Conservation (phyloP, 2,113 vertebrate genomes). For the Maccullochella peelii region DNA sequence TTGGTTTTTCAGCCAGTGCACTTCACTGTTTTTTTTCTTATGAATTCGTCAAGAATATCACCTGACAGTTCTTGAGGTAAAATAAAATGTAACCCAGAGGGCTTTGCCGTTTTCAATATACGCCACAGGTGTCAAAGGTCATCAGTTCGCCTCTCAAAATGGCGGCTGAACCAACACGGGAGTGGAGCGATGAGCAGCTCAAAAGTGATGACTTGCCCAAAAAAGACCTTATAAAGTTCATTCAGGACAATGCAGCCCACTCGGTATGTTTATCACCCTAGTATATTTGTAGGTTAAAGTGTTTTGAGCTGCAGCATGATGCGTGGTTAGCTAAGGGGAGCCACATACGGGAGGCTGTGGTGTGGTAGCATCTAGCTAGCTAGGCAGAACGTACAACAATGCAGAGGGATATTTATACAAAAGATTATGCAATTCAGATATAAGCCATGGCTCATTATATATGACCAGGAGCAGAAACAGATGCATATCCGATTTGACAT, state of each 20-base stretch:
- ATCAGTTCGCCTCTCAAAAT: slow-evolving; percentile 78
- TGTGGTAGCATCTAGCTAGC: not conserved
- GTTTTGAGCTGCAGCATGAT: slow-evolving; percentile 4
- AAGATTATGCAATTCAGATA: not conserved
- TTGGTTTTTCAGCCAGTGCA: not conserved
- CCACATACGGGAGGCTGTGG: not conserved
- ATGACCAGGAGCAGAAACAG: not conserved
- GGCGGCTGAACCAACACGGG: slow-evolving; percentile 84
- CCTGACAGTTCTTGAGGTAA: not conserved
- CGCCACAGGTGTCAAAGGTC: slow-evolving; percentile 65
- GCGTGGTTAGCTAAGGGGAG: slow-evolving; percentile 21
- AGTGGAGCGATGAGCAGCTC: slow-evolving; percentile 93
- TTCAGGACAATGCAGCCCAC: slow-evolving; percentile 92
- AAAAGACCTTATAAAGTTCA: slow-evolving; percentile 94
- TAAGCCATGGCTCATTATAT: fast-evolving
- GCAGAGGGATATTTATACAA: fast-evolving
- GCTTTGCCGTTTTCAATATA: not conserved
- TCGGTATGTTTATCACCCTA: slow-evolving; percentile 83
- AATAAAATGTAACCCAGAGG: not conserved
- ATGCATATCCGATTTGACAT: not conserved
- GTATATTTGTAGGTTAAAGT: not conserved
- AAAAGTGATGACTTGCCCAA: slow-evolving; percentile 93
- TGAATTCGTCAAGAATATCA: not conserved
- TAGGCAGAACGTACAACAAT: fast-evolving
- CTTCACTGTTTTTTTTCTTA: not conserved